Evolutionary conservation across 2,888 invertebrate genomes (phyloP).

Genomic region (Stegana nigrithorax): DNA sequence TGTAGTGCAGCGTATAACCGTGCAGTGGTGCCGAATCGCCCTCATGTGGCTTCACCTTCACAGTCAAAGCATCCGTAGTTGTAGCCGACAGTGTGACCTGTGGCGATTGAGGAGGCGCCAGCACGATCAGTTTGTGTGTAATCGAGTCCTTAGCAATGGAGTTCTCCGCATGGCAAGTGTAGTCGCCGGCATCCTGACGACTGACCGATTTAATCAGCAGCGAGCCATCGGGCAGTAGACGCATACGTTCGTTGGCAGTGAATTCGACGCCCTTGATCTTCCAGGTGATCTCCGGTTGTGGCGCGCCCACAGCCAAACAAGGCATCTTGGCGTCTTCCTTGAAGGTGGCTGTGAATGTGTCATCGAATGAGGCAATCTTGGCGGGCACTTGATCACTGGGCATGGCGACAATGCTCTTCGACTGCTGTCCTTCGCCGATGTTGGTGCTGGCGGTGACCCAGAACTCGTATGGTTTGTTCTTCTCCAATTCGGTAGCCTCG

Average conservation of each 20-base stretch:
- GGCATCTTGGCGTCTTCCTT: slow-evolving; percentile 92
- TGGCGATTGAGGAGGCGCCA: slow-evolving; percentile 82
- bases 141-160: slow-evolving; percentile 93
- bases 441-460: slow-evolving; percentile 95
- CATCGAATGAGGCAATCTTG: slow-evolving; percentile 94
- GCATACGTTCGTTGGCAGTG: slow-evolving; percentile 83
- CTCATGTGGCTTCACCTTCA: slow-evolving; percentile 79
- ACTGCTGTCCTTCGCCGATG: slow-evolving; percentile 93
- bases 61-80: slow-evolving; percentile 80
- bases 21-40: slow-evolving; percentile 89
- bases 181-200: slow-evolving; percentile 92
- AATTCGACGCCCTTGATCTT: slow-evolving; percentile 85
- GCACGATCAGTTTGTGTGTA: slow-evolving; percentile 86
- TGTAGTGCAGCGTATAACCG: slow-evolving; percentile 92
- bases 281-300: slow-evolving; percentile 90
- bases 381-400: slow-evolving; percentile 86
- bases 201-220: slow-evolving; percentile 90
- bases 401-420: slow-evolving; percentile 86
- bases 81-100: slow-evolving; percentile 80
- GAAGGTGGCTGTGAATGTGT: slow-evolving; percentile 90
- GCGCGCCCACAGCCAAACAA: slow-evolving; percentile 91
- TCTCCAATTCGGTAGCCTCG: slow-evolving; percentile 85
- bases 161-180: slow-evolving; percentile 93
- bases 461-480: slow-evolving; percentile 88
- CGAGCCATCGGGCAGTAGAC: slow-evolving; percentile 89